A percentile compares a stretch with the other conserved stretches of the same genome.
These are phyloP conservation scores for Papilio machaon DNA, from an alignment of 1,140 invertebrate species.

Conservation along the genomic window DNA sequence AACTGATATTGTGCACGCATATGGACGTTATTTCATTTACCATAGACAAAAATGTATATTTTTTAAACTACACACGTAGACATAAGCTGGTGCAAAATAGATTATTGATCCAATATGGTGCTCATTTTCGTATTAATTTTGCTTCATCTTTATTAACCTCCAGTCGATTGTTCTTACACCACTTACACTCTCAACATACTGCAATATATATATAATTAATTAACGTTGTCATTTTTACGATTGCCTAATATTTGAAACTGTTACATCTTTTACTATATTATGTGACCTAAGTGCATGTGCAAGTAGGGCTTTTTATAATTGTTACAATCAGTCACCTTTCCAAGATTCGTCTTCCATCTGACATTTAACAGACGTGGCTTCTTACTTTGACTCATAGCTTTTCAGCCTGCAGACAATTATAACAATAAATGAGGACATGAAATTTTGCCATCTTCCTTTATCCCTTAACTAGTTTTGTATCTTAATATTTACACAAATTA, in stretches of 20 bases:
- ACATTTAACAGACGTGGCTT: neutral
- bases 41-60: constrained; percentile 22
- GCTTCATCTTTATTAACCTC: neutral
- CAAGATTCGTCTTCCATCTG: neutral
- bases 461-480: no score
- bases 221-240: neutral
- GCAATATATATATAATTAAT: neutral
- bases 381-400: no score
- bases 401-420: neutral
- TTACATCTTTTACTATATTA: neutral
- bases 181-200: neutral
- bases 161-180: neutral
- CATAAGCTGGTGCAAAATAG: neutral
- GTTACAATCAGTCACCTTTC: neutral
- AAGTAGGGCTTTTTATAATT: neutral
- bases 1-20: neutral
- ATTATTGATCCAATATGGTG: constrained; percentile 15
- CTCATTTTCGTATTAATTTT: constrained; percentile 1
- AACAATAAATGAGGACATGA: neutral
- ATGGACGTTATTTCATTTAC: neutral
- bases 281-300: neutral
- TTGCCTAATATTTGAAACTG: neutral
- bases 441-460: no score
- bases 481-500: no score
- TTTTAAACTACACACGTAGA: constrained; percentile 3